These are phyloP conservation scores for Dolichallabes microphthalmus DNA, from an alignment of 2,113 vertebrate genomes.

Conservation along the genomic window DNA sequence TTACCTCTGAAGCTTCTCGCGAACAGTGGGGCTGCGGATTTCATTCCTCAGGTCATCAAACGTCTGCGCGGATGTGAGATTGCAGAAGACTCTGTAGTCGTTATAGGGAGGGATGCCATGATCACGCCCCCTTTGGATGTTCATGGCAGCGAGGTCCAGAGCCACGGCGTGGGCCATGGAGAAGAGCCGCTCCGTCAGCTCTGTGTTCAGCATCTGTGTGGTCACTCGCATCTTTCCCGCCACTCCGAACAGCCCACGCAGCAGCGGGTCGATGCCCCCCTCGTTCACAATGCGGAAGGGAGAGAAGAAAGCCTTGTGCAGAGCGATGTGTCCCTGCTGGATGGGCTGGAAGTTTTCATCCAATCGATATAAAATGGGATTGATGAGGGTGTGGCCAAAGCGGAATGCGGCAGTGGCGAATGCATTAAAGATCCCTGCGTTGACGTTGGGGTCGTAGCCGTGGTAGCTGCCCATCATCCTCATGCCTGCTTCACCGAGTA, in stretches of 20 bases:
- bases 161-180: slow-evolving; percentile 96
- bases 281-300: slow-evolving; percentile 96
- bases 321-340: slow-evolving; percentile 87
- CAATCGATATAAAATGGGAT: slow-evolving; percentile 88
- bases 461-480: slow-evolving; percentile 85
- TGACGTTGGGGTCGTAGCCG: slow-evolving; percentile 89
- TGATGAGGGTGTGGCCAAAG: slow-evolving; percentile 96
- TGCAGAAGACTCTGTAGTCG: slow-evolving; percentile 94
- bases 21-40: slow-evolving; percentile 86
- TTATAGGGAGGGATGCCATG: slow-evolving; percentile 96
- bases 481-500: slow-evolving; percentile 89
- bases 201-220: slow-evolving; percentile 90
- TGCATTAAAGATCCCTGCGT: slow-evolving; percentile 86
- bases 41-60: slow-evolving; percentile 94
- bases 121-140: slow-evolving; percentile 93
- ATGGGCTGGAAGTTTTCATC: slow-evolving; percentile 88
- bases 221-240: slow-evolving; percentile 94
- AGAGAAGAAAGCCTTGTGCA: slow-evolving; percentile 97
- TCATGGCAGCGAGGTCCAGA: slow-evolving; percentile 95
- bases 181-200: slow-evolving; percentile 94
- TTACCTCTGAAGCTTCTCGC: slow-evolving; percentile 90
- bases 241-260: slow-evolving; percentile 90
- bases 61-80: slow-evolving; percentile 84
- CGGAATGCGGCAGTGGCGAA: slow-evolving; percentile 97
- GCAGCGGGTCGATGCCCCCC: slow-evolving; percentile 94